These are phyloP conservation scores for Mantis religiosa DNA, from an alignment of 2,888 invertebrate genomes.

Conservation along the genomic window DNA sequence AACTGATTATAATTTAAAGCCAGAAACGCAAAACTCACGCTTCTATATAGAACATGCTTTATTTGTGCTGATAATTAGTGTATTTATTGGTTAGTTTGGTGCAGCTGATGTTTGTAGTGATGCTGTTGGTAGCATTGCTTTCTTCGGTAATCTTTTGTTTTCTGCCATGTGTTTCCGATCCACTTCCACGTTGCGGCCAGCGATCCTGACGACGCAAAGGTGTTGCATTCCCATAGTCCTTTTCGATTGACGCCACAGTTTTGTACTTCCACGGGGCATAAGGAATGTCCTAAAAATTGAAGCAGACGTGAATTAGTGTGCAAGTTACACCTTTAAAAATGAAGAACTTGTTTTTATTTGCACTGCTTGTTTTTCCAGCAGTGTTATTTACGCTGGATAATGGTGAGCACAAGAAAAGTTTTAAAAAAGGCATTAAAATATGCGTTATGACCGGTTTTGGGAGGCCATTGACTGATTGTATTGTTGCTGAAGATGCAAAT, in stretches of 20 bases:
- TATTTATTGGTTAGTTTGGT: background rate
- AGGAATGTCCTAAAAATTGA: background rate
- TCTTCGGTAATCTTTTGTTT: background rate
- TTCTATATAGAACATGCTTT: background rate
- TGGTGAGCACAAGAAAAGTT: slow-evolving; percentile 55
- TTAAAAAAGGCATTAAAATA: background rate
- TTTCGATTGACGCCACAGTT: slow-evolving; percentile 11
- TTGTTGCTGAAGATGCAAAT: background rate
- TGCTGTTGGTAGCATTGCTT: background rate
- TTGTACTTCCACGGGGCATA: background rate
- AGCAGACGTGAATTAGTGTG: background rate
- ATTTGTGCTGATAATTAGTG: no score
- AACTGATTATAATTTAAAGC: background rate
- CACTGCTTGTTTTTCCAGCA: slow-evolving; percentile 65
- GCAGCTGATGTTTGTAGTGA: background rate
- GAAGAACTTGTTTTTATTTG: slow-evolving; percentile 63
- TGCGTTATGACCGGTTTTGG: background rate
- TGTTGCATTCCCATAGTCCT: slow-evolving; percentile 13
- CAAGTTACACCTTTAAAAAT: slow-evolving; percentile 50
- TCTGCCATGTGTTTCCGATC: slow-evolving; percentile 23
- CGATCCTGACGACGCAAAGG: background rate
- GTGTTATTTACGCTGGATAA: slow-evolving; percentile 64
- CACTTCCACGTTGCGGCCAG: slow-evolving; percentile 23
- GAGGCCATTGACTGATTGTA: background rate
- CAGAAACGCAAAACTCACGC: background rate